Evolutionary conservation across 2,113 vertebrate species (phyloP), one percentile per base, ranked within the genome.

Genomic region (Microtus pennsylvanicus): DNA sequence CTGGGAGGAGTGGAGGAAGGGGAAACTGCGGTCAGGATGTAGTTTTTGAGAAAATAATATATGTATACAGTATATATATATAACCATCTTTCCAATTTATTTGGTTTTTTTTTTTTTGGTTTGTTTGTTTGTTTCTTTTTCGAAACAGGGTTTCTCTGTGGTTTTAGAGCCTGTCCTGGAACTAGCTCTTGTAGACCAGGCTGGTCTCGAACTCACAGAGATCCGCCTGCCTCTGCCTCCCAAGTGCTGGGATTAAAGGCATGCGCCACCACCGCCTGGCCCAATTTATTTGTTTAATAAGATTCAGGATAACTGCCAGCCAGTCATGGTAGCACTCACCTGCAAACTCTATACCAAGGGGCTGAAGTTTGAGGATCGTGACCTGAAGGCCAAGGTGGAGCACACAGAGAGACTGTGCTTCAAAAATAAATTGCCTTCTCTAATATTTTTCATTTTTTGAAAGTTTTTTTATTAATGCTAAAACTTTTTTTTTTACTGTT

Each of bases 201-300:
- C n/a, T n/a, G n/a, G n/a, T n/a, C n/a, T n/a, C n/a, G n/a, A n/a
- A n/a, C n/a, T n/a, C n/a, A n/a, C n/a, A n/a, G n/a, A n/a, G n/a
- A n/a, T n/a, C n/a, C n/a, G n/a, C n/a, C n/a, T n/a, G n/a, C n/a
- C n/a, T n/a, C n/a, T n/a, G n/a, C n/a, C n/a, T n/a, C n/a, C n/a
- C n/a, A n/a, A n/a, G n/a, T n/a, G n/a, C n/a, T n/a, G n/a, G n/a
- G n/a, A n/a, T n/a, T n/a, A n/a, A n/a, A n/a, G n/a, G n/a, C n/a
- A n/a, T n/a, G n/a, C n/a, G n/a, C n/a, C n/a, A n/a, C n/a, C n/a
- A n/a, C n/a, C n/a, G n/a, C 42, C 42, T 3, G 42, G 42, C 42
- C 28, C 45, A 47, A 30, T n/a, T 85, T 52, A 65, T 70, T 91
- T 95, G 24, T n/a, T 91, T 89, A 94, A 55, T 82, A 82, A 95